phyloP scores from a whole-genome alignment of 2,888 invertebrate genomes.

The Carterocephalus palaemon region DNA sequence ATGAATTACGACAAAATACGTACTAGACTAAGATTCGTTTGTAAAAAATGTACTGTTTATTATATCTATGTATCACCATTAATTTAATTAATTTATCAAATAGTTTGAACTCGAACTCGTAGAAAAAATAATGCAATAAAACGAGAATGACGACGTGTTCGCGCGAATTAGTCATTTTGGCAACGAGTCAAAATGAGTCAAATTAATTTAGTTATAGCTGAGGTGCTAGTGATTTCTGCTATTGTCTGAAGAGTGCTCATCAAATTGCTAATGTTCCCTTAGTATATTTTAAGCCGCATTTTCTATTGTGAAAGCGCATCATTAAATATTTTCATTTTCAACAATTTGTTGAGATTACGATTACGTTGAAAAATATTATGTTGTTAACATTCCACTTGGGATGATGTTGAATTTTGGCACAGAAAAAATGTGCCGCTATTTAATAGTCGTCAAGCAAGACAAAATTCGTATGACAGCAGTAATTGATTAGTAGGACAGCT shows the following conservation, averaged over 20 bases:
- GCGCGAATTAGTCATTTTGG: conserved; percentile 71
- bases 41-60: conserved; percentile 17
- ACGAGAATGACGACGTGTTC: conserved; percentile 55
- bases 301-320: conserved; percentile 49
- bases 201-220: conserved; percentile 61
- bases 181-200: conserved; percentile 62
- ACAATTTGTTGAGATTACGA: conserved; percentile 72
- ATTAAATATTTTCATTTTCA: conserved; percentile 66
- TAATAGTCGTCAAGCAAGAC: conserved; percentile 67
- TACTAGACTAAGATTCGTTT: not conserved
- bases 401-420: conserved; percentile 73
- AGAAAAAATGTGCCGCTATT: conserved; percentile 60
- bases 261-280: conserved; percentile 51
- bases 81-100: conserved; percentile 40
- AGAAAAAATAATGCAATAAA: conserved; percentile 57
- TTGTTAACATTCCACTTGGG: conserved; percentile 69
- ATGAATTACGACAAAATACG: conserved; percentile 15
- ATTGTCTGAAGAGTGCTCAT: conserved; percentile 61
- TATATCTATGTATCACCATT: conserved; percentile 32
- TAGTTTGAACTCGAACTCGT: conserved; percentile 43
- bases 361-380: conserved; percentile 69
- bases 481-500: conserved; percentile 72
- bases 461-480: conserved; percentile 62
- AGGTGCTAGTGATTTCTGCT: conserved; percentile 52
- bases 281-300: conserved; percentile 39